Conservation (phyloP, 2,113 vertebrate species). For the Hemicordylus capensis region DNA sequence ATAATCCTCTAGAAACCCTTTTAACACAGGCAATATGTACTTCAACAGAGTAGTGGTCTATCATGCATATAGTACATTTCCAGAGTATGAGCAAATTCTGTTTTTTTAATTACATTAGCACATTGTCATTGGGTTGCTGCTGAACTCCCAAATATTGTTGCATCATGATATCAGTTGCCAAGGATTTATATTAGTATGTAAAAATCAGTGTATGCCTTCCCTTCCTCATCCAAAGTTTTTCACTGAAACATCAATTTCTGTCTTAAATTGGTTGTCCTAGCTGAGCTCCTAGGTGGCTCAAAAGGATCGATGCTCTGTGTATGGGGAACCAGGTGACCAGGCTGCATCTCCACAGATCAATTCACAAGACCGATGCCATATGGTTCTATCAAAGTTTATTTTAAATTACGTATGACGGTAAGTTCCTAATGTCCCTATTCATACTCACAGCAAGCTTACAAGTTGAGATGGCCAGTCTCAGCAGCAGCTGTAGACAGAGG, state of each 20-base stretch:
- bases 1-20: not conserved
- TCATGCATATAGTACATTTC: slow-evolving; percentile 17
- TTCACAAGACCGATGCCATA: too few relatives aligned
- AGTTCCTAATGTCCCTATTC: too few relatives aligned
- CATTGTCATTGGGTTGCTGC: slow-evolving; percentile 53
- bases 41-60: slow-evolving; percentile 45
- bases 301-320: too few relatives aligned
- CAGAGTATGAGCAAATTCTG: slow-evolving; percentile 10
- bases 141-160: slow-evolving; percentile 35
- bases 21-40: slow-evolving; percentile 41
- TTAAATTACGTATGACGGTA: too few relatives aligned
- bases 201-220: slow-evolving; percentile 28
- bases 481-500: too few relatives aligned
- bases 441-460: too few relatives aligned
- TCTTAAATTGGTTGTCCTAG: too few relatives aligned
- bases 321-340: too few relatives aligned
- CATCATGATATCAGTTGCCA: slow-evolving; percentile 18
- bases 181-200: slow-evolving; percentile 31
- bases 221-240: slow-evolving; percentile 47
- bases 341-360: too few relatives aligned
- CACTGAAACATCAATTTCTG: slow-evolving; percentile 18
- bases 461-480: too few relatives aligned
- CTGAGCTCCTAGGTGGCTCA: too few relatives aligned
- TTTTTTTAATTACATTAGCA: slow-evolving; percentile 45
- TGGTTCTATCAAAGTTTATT: too few relatives aligned